These are phyloP conservation scores for Xenopus tropicalis DNA, from an alignment of 2,113 vertebrate genomes.

Conservation along the genomic window DNA sequence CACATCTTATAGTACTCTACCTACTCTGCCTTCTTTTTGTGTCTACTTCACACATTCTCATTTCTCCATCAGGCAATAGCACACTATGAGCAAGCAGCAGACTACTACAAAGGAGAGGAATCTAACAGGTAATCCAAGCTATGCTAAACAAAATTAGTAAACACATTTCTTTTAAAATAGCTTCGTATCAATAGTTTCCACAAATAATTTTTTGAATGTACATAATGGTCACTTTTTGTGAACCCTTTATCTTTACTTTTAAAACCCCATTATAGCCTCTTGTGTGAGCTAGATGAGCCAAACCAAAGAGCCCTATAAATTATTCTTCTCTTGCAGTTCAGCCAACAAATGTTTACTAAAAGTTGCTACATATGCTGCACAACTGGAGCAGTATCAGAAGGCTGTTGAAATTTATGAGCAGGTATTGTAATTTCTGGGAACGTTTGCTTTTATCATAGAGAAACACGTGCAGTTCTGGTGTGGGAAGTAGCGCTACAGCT, in stretches of 20 bases:
- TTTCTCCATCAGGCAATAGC: conserved; percentile 73
- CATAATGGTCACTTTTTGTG: no score
- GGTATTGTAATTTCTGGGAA: conserved; percentile 61
- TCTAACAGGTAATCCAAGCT: conserved; percentile 73
- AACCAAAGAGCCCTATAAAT: no score
- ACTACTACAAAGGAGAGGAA: conserved; percentile 93
- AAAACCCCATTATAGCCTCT: no score
- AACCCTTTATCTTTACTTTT: no score
- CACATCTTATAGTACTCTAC: no score
- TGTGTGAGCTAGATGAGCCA: no score
- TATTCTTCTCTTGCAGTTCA: conserved; percentile 62
- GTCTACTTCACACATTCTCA: neutral
- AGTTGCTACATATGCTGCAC: conserved; percentile 84
- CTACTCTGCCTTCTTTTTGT: no score
- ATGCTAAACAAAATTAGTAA: no score
- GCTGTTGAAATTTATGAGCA: conserved; percentile 91
- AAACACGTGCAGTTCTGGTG: no score
- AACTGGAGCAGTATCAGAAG: conserved; percentile 88
- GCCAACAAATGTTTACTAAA: conserved; percentile 94
- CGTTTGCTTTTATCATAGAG: neutral
- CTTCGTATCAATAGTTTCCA: no score
- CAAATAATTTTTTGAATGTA: no score
- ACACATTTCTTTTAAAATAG: no score
- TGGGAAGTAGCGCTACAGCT: neutral
- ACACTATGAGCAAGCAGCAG: conserved; percentile 88